Percentiles rank a stretch among this genome's conserved stretches.
These are phyloP conservation scores for Theocolax elegans DNA, from an alignment of 1,140 invertebrate genomes.

Conservation along the genomic window DNA sequence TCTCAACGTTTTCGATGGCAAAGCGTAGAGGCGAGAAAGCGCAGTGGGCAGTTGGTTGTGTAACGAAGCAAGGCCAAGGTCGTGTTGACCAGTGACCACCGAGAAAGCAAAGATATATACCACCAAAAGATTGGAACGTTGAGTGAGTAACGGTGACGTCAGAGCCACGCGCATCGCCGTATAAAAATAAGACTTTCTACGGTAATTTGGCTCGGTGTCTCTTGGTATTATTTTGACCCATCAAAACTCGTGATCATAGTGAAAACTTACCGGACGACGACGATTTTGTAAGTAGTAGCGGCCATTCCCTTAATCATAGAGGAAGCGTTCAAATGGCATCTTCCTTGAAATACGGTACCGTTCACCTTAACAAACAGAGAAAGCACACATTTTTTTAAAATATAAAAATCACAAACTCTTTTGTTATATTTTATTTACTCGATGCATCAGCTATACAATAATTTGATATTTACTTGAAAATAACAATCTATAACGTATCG, in stretches of 20 bases:
- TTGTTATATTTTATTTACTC: too few relatives aligned
- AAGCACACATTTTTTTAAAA: too few relatives aligned
- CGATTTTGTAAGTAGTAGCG: slow-evolving; percentile 85
- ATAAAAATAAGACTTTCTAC: slow-evolving; percentile 14
- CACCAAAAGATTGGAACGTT: too few relatives aligned
- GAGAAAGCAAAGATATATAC: too few relatives aligned
- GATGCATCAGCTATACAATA: too few relatives aligned
- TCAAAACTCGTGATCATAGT: neutral
- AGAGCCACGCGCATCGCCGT: neutral
- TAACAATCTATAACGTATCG: too few relatives aligned
- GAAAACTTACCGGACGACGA: slow-evolving; percentile 81
- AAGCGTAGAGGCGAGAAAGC: slow-evolving; percentile 42
- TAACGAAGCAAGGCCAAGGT: slow-evolving; percentile 49
- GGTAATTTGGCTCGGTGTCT: neutral
- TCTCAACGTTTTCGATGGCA: neutral
- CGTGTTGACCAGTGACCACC: slow-evolving; percentile 38
- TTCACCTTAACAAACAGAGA: too few relatives aligned
- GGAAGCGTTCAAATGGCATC: slow-evolving; percentile 95
- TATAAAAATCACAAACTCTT: too few relatives aligned
- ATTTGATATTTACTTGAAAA: too few relatives aligned
- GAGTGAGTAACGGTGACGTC: neutral
- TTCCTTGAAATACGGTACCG: slow-evolving; percentile 90
- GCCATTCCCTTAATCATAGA: slow-evolving; percentile 93
- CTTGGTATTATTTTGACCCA: slow-evolving; percentile 6
- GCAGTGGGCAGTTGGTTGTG: slow-evolving; percentile 30